Evolutionary conservation across 1,140 invertebrate species (phyloP).

Genomic region (Varroa destructor): DNA sequence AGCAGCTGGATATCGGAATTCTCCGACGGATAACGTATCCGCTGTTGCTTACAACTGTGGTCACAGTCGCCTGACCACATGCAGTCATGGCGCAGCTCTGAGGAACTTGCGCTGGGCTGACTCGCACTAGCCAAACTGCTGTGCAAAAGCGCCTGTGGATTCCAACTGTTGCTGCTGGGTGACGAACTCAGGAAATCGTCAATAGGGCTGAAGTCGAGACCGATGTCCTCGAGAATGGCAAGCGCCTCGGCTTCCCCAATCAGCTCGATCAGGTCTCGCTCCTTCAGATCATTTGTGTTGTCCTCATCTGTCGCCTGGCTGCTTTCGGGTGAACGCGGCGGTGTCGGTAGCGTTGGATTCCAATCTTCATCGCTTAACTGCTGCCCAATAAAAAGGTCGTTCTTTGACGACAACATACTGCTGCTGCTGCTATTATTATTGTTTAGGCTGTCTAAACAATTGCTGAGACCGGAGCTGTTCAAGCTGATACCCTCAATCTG

Average conservation of each 20-base stretch:
- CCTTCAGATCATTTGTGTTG: background rate
- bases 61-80: slow-evolving; percentile 25
- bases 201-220: background rate
- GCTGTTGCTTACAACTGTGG: background rate
- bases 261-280: background rate
- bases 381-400: slow-evolving; percentile 24
- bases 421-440: background rate
- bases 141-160: background rate
- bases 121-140: background rate
- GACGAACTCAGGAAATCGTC: background rate
- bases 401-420: slow-evolving; percentile 12
- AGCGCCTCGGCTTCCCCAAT: slow-evolving; percentile 10
- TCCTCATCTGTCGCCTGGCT: background rate
- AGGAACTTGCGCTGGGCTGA: background rate
- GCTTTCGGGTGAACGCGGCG: slow-evolving; percentile 17
- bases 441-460: background rate
- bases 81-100: slow-evolving; percentile 20
- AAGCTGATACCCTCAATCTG: background rate
- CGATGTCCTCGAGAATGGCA: background rate
- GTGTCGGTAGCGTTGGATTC: slow-evolving; percentile 8
- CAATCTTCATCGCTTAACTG: background rate
- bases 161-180: too few species aligned
- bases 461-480: background rate
- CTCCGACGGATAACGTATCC: slow-evolving; percentile 21
- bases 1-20: slow-evolving; percentile 19